Conservation (phyloP, 2,797 vertebrate species). For the Tamandua tetradactyla region DNA sequence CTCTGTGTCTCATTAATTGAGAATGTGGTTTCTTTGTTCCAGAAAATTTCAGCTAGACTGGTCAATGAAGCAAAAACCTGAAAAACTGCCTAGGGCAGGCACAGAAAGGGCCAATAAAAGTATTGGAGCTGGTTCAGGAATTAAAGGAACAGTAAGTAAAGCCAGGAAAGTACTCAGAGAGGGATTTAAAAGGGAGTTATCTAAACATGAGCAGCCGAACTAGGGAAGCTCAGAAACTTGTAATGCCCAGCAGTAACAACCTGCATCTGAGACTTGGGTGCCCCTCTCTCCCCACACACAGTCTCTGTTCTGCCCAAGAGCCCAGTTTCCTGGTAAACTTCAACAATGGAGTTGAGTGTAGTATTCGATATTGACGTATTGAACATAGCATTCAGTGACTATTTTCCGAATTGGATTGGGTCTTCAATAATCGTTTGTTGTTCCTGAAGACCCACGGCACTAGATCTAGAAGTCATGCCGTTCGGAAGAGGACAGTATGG, state of each 20-base stretch:
- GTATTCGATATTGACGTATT: background rate
- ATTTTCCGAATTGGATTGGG: slow-evolving; percentile 22
- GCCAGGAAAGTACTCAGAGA: background rate
- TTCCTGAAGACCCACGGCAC: background rate
- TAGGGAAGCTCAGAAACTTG: background rate
- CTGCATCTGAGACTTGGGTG: background rate
- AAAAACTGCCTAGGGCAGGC: background rate
- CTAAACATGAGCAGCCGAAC: background rate
- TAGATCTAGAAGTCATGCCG: background rate
- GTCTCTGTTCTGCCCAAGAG: background rate
- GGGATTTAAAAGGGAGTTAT: background rate
- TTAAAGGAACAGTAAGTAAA: background rate
- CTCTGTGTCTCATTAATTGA: background rate
- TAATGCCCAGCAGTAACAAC: background rate
- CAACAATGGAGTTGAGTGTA: background rate
- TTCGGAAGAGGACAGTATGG: background rate
- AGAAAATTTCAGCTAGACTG: background rate
- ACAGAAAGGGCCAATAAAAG: background rate
- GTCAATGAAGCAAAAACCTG: background rate
- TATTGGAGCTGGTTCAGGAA: background rate
- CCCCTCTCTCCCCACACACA: too few relatives aligned
- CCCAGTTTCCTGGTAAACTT: background rate
- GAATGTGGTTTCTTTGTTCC: background rate
- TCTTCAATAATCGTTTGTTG: background rate
- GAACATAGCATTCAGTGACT: slow-evolving; percentile 12